Base-by-base conservation (phyloP, 2,113 vertebrate species). In the Theristicus caerulescens region DNA sequence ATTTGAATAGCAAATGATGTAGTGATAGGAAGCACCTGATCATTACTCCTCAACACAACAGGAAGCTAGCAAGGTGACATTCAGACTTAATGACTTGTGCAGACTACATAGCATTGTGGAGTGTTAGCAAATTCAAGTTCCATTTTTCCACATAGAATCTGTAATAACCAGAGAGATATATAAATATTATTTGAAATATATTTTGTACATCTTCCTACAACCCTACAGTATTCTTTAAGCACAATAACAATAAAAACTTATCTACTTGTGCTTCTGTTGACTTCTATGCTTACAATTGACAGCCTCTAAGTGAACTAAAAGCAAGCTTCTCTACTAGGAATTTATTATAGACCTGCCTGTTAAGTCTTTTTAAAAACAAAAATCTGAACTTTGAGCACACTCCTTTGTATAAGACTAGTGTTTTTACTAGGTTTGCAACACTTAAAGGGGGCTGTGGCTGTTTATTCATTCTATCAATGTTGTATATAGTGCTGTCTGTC, bases 371-470 rank as follows among this genome's bases (percentile, higher is more conserved):
- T 36, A 52, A 49, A 89, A 91, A 49, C 8, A 58, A 88, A 93
- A 73, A 38, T 13, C 15, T 64, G 31, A 78, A 20, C 14, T 74
- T 78, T 16, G 26, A 71, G 55, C 3, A n/a, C 3, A 7, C 2
- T 62, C 14, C 9, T 93, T 55, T 5, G 2, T 42, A 7, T 47
- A 64, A 78, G 32, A 36, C 3, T 51, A 46, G 7, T 47, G 20
- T 4, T 57, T 89, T 80, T 70, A 42, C 51, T 49, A 71, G 10
- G 27, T 64, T 85, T 93, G n/a, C 9, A 36, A 9, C 13, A 34
- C 14, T 7, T 73, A 34, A 42, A 29, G 17, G 10, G 11, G 6
- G 3, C 21, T 1, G 0, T 59, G 29, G 11, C 27, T 55, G 10
- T 46, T 89, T 57, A 27, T 77, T 86, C 29, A 13, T 52, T 6